Conservation (phyloP, 2,888 invertebrate genomes). For the Melanchra persicariae region DNA sequence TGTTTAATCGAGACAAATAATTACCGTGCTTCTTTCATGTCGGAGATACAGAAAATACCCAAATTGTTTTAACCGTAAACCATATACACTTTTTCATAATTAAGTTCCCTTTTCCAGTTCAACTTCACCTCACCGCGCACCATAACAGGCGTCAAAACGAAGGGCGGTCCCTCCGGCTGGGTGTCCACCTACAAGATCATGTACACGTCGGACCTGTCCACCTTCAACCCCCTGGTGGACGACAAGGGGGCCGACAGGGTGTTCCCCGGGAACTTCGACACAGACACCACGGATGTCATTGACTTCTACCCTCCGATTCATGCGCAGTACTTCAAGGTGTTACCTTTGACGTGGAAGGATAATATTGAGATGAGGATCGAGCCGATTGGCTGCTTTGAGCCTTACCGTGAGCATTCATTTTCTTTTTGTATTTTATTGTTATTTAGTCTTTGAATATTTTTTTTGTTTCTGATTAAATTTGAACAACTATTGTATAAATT, state of each 20-base stretch:
- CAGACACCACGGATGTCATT: constrained; percentile 90
- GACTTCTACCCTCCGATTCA: constrained; percentile 94
- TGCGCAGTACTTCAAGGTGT: constrained; percentile 93
- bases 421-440: neutral
- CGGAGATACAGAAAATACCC: too few species aligned
- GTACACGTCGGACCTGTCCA: constrained; percentile 93
- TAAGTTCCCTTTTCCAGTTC: constrained; percentile 86
- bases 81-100: neutral
- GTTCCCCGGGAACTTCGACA: constrained; percentile 94
- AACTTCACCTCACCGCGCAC: constrained; percentile 94
- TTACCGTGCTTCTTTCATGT: too few species aligned
- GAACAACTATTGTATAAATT: too few species aligned
- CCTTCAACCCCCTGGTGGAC: constrained; percentile 93
- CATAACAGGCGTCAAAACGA: constrained; percentile 94
- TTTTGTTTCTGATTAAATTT: too few species aligned
- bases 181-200: constrained; percentile 93
- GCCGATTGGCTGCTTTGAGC: constrained; percentile 94
- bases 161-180: constrained; percentile 93
- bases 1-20: too few species aligned
- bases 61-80: too few species aligned
- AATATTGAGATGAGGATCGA: constrained; percentile 94
- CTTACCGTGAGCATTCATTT: constrained; percentile 89
- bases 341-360: constrained; percentile 93
- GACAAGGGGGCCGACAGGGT: constrained; percentile 88
- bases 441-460: too few species aligned